These are phyloP conservation scores for Myotis findleyi DNA, from an alignment of 2,797 vertebrate species.

Conservation along the genomic window DNA sequence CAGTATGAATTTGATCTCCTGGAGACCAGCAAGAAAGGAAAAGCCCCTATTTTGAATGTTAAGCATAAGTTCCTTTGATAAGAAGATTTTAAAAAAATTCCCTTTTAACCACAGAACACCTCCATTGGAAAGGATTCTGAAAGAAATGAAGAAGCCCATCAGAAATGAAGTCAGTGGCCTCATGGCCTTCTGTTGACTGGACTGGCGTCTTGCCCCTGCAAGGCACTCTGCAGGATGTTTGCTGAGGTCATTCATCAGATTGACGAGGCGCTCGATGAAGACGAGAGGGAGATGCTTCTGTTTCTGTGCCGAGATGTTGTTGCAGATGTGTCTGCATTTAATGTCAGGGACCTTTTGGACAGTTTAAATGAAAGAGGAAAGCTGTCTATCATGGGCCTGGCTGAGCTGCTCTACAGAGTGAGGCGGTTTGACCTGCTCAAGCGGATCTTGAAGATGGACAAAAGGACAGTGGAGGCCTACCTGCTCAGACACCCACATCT, in stretches of 20 bases:
- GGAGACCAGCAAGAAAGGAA: conserved; percentile 11
- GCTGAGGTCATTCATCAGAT: conserved; percentile 88
- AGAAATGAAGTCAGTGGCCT: conserved; percentile 48
- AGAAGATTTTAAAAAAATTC: not conserved
- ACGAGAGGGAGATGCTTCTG: conserved; percentile 88
- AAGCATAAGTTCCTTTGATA: not conserved
- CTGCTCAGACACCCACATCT: conserved; percentile 77
- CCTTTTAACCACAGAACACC: conserved; percentile 54
- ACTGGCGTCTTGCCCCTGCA: not conserved
- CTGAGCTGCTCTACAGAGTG: conserved; percentile 90
- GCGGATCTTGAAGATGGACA: conserved; percentile 86
- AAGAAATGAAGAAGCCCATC: conserved; percentile 66
- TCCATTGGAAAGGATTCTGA: conserved; percentile 37
- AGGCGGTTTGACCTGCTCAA: conserved; percentile 93
- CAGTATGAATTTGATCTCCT: not conserved
- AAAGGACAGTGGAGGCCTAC: conserved; percentile 84
- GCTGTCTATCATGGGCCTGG: conserved; percentile 78
- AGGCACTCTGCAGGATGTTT: conserved; percentile 79
- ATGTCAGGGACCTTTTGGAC: conserved; percentile 87
- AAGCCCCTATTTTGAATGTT: not conserved
- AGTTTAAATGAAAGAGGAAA: conserved; percentile 81
- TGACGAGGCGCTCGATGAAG: conserved; percentile 88
- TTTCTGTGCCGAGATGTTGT: conserved; percentile 90
- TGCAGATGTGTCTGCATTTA: conserved; percentile 64
- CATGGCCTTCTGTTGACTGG: conserved; percentile 73